phyloP scores from a whole-genome alignment of 1,140 invertebrate genomes.

The Acromyrmex echinatior region DNA sequence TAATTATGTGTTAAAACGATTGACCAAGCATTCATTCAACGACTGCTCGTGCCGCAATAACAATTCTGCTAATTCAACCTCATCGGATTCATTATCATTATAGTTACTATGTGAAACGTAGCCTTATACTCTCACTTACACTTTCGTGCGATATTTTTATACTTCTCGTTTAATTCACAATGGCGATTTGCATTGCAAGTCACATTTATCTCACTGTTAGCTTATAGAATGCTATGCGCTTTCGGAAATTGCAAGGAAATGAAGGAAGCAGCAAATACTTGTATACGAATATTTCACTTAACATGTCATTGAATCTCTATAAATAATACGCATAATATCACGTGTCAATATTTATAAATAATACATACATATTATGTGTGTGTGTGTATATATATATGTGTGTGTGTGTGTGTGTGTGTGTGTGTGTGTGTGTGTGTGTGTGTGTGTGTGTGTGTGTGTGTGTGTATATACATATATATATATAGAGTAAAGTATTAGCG shows the following conservation, averaged over 20 bases:
- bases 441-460: not conserved
- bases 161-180: conserved; percentile 1
- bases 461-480: not conserved
- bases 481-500: not conserved
- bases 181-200: not conserved
- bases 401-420: no score
- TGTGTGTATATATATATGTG: no score
- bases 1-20: not conserved
- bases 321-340: not conserved
- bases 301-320: not conserved
- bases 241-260: conserved; percentile 53
- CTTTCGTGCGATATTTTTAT: not conserved
- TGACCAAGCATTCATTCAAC: conserved; percentile 14
- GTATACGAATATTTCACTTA: not conserved
- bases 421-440: no score
- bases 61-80: conserved; percentile 54
- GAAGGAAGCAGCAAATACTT: not conserved
- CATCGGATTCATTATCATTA: conserved; percentile 36
- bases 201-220: not conserved
- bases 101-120: not conserved
- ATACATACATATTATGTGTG: not conserved
- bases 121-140: not conserved
- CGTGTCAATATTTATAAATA: not conserved
- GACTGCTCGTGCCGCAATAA: not conserved
- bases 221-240: not conserved